phyloP scores from a whole-genome alignment of 2,797 vertebrate species.

The Pagetopsis macropterus region DNA sequence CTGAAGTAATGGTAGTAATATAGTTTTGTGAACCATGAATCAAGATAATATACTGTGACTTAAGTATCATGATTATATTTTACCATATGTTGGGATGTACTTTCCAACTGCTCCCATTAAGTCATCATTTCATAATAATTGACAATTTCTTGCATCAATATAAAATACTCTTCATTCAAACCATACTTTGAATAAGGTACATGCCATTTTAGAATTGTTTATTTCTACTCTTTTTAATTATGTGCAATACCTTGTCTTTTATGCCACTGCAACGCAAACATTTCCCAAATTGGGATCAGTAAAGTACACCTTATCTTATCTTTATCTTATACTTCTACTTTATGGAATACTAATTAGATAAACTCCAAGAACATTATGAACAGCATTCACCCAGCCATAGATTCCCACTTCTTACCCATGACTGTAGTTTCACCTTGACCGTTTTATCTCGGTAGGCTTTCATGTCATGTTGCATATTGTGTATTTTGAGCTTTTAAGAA shows the following conservation, averaged over 20 bases:
- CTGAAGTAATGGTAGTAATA: too few species aligned
- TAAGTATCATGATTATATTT: too few species aligned
- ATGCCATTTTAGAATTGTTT: too few species aligned
- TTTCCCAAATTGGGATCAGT: too few species aligned
- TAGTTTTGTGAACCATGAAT: too few species aligned
- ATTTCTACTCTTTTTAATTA: too few species aligned
- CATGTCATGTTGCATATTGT: not conserved
- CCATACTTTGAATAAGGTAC: too few species aligned
- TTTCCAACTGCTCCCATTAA: not conserved
- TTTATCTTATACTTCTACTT: slow-evolving; percentile 13
- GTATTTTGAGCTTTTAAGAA: not conserved
- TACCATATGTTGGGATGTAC: too few species aligned
- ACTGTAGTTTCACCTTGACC: not conserved
- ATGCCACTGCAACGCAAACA: too few species aligned
- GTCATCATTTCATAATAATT: not conserved
- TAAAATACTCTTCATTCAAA: not conserved
- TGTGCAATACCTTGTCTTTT: too few species aligned
- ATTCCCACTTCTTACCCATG: not conserved
- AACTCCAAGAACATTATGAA: slow-evolving; percentile 20
- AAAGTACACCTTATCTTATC: not conserved
- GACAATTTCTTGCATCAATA: not conserved
- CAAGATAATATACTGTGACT: too few species aligned
- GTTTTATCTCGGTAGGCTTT: not conserved
- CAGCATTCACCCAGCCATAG: not conserved
- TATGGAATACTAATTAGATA: slow-evolving; percentile 30